A percentile compares a stretch with the other conserved stretches of the same genome.
These are phyloP conservation scores for Polia nebulosa DNA, from an alignment of 2,888 invertebrate genomes.

Conservation along the genomic window DNA sequence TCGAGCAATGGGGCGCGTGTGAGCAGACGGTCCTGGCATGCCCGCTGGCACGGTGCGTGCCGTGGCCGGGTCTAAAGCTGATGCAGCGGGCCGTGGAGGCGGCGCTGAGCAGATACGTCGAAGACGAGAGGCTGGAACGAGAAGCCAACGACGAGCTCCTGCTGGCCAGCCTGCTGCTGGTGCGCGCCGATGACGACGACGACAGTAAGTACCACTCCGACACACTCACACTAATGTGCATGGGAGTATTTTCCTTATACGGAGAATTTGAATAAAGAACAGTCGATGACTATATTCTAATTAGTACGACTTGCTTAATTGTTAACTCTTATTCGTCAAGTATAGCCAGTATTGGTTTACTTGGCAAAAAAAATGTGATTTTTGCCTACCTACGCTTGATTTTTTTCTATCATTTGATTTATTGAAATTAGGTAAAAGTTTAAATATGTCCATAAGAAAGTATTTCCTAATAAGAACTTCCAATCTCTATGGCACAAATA, in stretches of 20 bases:
- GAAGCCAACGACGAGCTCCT: slow-evolving; percentile 93
- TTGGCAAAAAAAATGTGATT: background rate
- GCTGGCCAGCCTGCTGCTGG: too few relatives aligned
- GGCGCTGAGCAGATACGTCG: slow-evolving; percentile 93
- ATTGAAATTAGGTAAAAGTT: background rate
- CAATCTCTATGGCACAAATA: background rate
- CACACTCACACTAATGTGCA: slow-evolving; percentile 10
- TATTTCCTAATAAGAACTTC: background rate
- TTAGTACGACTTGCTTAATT: background rate
- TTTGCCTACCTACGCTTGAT: slow-evolving; percentile 26
- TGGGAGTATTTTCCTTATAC: too few relatives aligned
- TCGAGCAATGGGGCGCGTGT: too few relatives aligned
- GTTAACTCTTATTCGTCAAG: background rate
- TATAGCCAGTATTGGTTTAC: background rate
- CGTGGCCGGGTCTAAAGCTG: too few relatives aligned
- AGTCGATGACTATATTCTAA: too few relatives aligned
- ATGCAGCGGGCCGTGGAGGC: slow-evolving; percentile 97
- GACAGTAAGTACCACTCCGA: slow-evolving; percentile 76
- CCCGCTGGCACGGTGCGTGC: too few relatives aligned
- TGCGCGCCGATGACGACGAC: slow-evolving; percentile 79
- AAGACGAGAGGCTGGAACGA: slow-evolving; percentile 92
- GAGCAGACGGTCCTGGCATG: too few relatives aligned
- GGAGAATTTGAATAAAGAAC: too few relatives aligned
- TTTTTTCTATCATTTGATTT: slow-evolving; percentile 9
- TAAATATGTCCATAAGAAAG: background rate